Base-by-base conservation (phyloP, 2,797 vertebrate genomes). In the Gobionotothen gibberifrons region DNA sequence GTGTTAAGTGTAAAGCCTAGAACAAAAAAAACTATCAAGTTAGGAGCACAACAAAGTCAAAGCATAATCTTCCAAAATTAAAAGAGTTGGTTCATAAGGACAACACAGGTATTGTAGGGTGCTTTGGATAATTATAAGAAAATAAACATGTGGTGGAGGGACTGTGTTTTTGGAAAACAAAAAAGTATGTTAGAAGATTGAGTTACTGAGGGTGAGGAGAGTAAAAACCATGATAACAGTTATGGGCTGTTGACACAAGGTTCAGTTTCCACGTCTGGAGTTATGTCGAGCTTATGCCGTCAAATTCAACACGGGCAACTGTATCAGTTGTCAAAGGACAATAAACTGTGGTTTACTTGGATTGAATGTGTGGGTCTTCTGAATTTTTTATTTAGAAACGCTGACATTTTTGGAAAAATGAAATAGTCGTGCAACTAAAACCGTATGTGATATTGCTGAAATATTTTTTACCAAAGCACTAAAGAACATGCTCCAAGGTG, bases 221-320 rank as follows among this genome's bases (percentile, higher is more conserved):
- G 36, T 44, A 54, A 19, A 43, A 54, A 26, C 9, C 53, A 43
- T 17, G 40, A 69, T 54, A 69, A 58, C 39, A 42, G 63, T 42
- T 17, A 63, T 22, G 13, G 42, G 42, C 32, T 59, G 70, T 53
- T 69, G 59, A 59, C 53, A 58, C 53, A 69, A 63, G 64, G 29
- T 59, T 69, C 22, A 69, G 42, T 60, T 69, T 79, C 17, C 43
- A 3, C 0, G 2, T 63, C 64, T 51, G 21, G 47, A 58, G 32
- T 63, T 53, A 47, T 42, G 9, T 17, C 47, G 65, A 48, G 21
- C 39, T 39, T 19, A 39, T 54, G n/a, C 14, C 47, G 53, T 44
- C 40, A 61, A 44, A 22, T 40, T 17, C 15, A 49, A 51, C 13
- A 56, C 15, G 17, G 6, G 21, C 17, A 47, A 4, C 51, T 15